Base-by-base conservation (phyloP, 2,888 invertebrate species). In the Zhengitettix transpicula region DNA sequence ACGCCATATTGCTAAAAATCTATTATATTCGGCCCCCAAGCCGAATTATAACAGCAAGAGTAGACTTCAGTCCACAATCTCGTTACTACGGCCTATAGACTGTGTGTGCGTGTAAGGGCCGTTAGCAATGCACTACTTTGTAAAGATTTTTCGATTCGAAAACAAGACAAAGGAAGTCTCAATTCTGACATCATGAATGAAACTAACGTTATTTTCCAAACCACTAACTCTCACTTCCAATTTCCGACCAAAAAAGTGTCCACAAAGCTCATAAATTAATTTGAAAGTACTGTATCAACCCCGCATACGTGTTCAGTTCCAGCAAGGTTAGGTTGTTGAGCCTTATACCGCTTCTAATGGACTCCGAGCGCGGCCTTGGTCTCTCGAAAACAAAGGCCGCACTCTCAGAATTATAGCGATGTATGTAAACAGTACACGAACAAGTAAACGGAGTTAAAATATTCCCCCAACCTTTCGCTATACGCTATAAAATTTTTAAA, bases 351-450 rank as follows among this genome's bases (percentile, higher is more conserved):
- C 58, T 47, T 59, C 61, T 61, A 74, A 75, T 75, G 75, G 75
- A 74, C 73, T 73, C 74, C 67, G 69, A 71, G 72, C 72, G 70
- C 69, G 64, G 68, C 69, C 69, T 70, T 68, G 67, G 68, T 69
- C 68, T 72, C 73, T 73, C 74, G 73, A 71, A 73, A 74, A 74
- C 73, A 74, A 74, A 74, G 58, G 59, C 53, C 60, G 58, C 57
- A 58, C 51, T 42, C 52, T 61, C 55, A 66, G 68, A 67, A 66
- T 66, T 28, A 28, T 28, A 28, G 28, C 28, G 28, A 28, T 28
- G 28, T 28, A 28, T 28, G 28, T 28, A 28, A 28, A 28, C 28
- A 28, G 7, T 2, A 28, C 28, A 28, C 28, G 28, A 28, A 28
- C 28, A 28, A 28, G 28, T 28, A 28, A 28, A 28, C 28, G 7